Conservation (phyloP, 2,888 invertebrate genomes). For the Deroplatys truncata region DNA sequence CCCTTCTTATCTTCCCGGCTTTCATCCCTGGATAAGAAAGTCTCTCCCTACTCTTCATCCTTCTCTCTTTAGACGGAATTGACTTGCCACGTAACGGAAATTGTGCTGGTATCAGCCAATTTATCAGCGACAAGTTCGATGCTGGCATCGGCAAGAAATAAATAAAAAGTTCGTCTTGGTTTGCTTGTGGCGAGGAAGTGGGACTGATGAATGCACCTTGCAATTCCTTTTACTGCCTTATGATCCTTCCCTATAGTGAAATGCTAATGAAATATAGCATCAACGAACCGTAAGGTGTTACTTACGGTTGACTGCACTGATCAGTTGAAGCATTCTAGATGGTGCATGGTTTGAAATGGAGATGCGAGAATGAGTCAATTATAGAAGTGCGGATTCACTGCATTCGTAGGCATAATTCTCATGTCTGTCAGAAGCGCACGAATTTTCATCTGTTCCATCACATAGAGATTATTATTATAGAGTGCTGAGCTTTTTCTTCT, state of each 20-base stretch:
- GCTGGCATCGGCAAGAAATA: constrained; percentile 4
- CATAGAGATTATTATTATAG: too few species aligned
- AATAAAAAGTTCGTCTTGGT: background rate
- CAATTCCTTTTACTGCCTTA: background rate
- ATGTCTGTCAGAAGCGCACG: too few species aligned
- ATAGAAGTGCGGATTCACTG: too few species aligned
- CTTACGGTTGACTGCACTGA: background rate
- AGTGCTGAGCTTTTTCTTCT: too few species aligned
- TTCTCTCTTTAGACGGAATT: background rate
- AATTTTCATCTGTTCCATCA: too few species aligned
- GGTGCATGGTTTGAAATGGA: too few species aligned
- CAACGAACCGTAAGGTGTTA: background rate
- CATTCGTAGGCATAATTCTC: too few species aligned
- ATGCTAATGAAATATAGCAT: background rate
- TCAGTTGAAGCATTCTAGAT: too few species aligned
- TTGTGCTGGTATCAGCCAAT: constrained; percentile 19
- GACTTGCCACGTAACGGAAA: constrained; percentile 1
- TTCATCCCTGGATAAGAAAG: background rate
- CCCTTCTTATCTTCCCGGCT: background rate
- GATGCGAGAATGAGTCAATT: too few species aligned
- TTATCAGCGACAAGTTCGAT: constrained; percentile 9
- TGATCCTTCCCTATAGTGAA: background rate
- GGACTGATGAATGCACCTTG: background rate
- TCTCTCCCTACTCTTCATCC: background rate
- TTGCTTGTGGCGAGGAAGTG: background rate